Evolutionary conservation across 2,888 invertebrate species (phyloP).

Genomic region (Himalopsyche japonica): DNA sequence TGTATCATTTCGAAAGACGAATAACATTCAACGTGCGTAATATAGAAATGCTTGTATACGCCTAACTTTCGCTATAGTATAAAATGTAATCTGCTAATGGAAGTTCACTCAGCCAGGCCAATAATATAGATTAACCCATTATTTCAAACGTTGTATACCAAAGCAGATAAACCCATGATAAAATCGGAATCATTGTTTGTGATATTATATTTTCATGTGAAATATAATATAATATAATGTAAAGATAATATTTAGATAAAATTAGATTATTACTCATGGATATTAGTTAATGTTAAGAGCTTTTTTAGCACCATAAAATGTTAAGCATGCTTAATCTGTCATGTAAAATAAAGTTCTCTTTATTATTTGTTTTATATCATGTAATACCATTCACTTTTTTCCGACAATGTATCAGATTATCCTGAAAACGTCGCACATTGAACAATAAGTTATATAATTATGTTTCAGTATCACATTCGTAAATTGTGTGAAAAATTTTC

Average conservation of each 20-base stretch:
- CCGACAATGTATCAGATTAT: too few species aligned
- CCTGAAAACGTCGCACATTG: too few species aligned
- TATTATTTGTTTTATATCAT: too few species aligned
- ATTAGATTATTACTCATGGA: background rate
- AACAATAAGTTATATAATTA: too few species aligned
- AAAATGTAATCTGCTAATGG: constrained; percentile 41
- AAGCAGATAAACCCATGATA: background rate
- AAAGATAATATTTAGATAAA: background rate
- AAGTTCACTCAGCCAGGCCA: constrained; percentile 39
- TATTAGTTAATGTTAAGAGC: background rate
- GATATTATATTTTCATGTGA: background rate
- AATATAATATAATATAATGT: background rate
- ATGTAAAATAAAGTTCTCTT: too few species aligned
- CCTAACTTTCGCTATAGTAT: background rate
- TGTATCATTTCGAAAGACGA: background rate
- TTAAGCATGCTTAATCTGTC: background rate
- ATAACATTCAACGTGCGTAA: background rate
- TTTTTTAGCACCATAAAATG: background rate
- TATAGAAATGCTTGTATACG: background rate
- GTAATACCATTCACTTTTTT: too few species aligned
- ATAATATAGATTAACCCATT: constrained; percentile 41
- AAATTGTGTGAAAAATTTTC: too few species aligned
- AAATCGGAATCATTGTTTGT: background rate
- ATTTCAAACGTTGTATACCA: constrained; percentile 34
- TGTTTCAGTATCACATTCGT: too few species aligned